Conservation (phyloP, 2,888 invertebrate genomes). For the Caenorhabditis auriculariae region DNA sequence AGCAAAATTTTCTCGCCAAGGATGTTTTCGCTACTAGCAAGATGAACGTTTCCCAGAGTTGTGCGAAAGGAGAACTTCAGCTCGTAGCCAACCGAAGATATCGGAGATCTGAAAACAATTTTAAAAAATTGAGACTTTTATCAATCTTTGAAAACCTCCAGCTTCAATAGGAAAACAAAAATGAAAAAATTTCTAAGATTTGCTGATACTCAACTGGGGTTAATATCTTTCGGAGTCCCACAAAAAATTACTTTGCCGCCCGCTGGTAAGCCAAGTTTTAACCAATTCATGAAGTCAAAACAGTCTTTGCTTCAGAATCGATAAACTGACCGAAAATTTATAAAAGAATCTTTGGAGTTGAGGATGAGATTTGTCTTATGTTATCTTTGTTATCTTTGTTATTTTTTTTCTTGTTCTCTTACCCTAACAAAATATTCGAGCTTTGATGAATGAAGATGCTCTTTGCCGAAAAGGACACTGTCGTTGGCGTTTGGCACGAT, state of each 20-base stretch:
- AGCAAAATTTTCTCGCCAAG: slow-evolving; percentile 43
- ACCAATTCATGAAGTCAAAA: no score
- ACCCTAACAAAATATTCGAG: slow-evolving; percentile 44
- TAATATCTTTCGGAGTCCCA: no score
- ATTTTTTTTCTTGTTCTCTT: neutral
- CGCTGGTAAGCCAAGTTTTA: no score
- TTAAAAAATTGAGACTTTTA: neutral
- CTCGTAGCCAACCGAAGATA: slow-evolving; percentile 31
- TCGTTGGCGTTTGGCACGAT: slow-evolving; percentile 33
- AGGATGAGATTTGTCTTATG: no score
- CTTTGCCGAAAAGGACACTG: slow-evolving; percentile 42
- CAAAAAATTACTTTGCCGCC: no score
- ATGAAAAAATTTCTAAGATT: no score
- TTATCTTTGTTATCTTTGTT: no score
- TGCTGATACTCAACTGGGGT: no score
- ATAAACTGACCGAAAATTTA: no score
- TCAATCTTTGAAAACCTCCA: neutral
- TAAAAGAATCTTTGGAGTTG: no score
- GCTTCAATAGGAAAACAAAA: no score
- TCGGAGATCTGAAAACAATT: slow-evolving; percentile 9
- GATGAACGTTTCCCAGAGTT: slow-evolving; percentile 51
- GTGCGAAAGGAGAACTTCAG: slow-evolving; percentile 51
- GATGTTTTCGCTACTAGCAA: slow-evolving; percentile 54
- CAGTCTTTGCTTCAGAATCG: no score
- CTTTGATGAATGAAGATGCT: slow-evolving; percentile 50